Percentiles rank a stretch among this genome's conserved stretches.
phyloP scores from a whole-genome alignment of 2,888 invertebrate species.

The Molorchus minor region DNA sequence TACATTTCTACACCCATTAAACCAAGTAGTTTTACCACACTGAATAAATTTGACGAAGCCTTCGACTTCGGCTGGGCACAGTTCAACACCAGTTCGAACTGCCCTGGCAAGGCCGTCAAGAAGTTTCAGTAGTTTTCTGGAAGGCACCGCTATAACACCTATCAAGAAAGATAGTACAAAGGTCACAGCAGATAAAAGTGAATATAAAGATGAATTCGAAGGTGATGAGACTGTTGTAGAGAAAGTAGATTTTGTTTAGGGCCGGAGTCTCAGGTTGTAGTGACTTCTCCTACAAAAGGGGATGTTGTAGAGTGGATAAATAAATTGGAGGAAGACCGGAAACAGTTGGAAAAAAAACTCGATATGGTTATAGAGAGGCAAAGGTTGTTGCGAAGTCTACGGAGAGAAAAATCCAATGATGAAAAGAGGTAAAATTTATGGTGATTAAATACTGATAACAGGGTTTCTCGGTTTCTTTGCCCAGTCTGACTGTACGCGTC shows the following conservation, averaged over 20 bases:
- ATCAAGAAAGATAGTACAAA: background rate
- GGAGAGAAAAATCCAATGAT: conserved; percentile 19
- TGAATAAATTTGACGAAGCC: background rate
- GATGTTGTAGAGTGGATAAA: conserved; percentile 37
- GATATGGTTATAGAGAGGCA: conserved; percentile 40
- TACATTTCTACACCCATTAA: conserved; percentile 34
- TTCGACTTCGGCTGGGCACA: background rate
- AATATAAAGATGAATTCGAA: too few species aligned
- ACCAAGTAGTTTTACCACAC: conserved; percentile 4
- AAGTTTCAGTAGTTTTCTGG: conserved; percentile 12
- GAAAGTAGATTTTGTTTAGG: background rate
- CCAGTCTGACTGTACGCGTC: too few species aligned
- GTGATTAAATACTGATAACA: background rate
- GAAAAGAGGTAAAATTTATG: conserved; percentile 25
- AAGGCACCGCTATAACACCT: conserved; percentile 4
- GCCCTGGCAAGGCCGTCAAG: background rate
- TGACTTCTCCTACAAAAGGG: conserved; percentile 35
- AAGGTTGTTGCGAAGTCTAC: conserved; percentile 30
- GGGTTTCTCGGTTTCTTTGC: too few species aligned
- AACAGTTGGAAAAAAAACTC: conserved; percentile 50
- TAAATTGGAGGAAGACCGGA: conserved; percentile 46
- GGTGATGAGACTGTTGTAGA: too few species aligned
- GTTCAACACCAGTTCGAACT: conserved; percentile 1
- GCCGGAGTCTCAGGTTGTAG: background rate
- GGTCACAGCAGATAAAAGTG: too few species aligned